Percentiles rank a stretch among this genome's conserved stretches.
Evolutionary conservation across 2,797 vertebrate genomes (phyloP).

Genomic region (Erithacus rubecula): DNA sequence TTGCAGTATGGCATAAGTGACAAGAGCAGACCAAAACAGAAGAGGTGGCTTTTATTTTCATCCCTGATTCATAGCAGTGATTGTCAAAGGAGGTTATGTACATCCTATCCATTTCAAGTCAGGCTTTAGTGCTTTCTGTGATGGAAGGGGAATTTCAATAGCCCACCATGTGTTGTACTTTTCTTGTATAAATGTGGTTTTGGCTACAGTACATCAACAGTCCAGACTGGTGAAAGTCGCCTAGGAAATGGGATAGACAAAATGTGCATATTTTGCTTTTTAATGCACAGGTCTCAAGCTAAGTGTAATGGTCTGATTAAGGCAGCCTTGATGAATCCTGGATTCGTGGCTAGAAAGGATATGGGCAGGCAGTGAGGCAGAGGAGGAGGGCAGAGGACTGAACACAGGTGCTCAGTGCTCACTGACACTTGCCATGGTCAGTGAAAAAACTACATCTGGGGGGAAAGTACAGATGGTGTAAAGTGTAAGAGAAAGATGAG

Average conservation of each 20-base stretch:
- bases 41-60: not conserved
- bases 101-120: not conserved
- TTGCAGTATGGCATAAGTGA: constrained; percentile 17
- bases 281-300: not conserved
- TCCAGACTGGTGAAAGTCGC: not conserved
- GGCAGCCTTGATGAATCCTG: not conserved
- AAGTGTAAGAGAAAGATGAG: not conserved
- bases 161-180: not conserved
- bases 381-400: not conserved
- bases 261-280: not conserved
- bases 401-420: not conserved
- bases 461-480: not conserved
- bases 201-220: not conserved
- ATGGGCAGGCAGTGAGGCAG: not conserved
- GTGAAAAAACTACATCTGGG: not conserved
- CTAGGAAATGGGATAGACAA: not conserved
- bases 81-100: constrained; percentile 21
- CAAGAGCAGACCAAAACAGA: constrained; percentile 17
- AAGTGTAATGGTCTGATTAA: not conserved
- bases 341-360: not conserved
- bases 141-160: constrained; percentile 5
- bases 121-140: not conserved
- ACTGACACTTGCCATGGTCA: not conserved
- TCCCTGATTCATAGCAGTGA: not conserved
- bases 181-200: not conserved